Evolutionary conservation across 2,113 vertebrate genomes (phyloP).

Genomic region (Chrysochloris asiatica): DNA sequence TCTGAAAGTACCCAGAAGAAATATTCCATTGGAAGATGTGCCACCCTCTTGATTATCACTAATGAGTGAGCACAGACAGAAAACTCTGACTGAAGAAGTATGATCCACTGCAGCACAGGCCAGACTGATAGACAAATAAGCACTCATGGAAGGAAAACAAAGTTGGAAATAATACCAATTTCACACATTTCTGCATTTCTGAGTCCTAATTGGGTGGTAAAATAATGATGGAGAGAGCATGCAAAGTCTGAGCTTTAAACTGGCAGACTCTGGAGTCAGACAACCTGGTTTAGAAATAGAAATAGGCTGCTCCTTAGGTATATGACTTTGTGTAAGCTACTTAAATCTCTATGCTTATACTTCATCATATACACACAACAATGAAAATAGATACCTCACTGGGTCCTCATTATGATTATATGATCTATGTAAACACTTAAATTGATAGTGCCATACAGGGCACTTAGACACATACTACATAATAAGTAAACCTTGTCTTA

Average conservation of each 20-base stretch:
- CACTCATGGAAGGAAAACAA: not conserved
- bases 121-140: not conserved
- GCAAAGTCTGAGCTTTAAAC: not conserved
- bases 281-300: not conserved
- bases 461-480: not conserved
- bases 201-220: not conserved
- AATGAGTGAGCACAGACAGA: not conserved
- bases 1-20: conserved; percentile 50
- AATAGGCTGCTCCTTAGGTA: not conserved
- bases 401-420: not conserved
- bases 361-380: conserved; percentile 1
- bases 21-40: not conserved
- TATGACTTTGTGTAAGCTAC: not conserved
- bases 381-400: not conserved
- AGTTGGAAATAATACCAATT: not conserved
- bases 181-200: not conserved
- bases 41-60: not conserved
- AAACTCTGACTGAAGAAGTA: not conserved
- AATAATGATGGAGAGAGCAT: not conserved
- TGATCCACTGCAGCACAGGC: not conserved
- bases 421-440: not conserved
- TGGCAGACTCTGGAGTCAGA: not conserved
- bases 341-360: not conserved
- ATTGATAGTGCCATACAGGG: not conserved
- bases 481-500: not conserved